Base-by-base conservation (phyloP, 2,888 invertebrate species). In the Atethmia centrago region DNA sequence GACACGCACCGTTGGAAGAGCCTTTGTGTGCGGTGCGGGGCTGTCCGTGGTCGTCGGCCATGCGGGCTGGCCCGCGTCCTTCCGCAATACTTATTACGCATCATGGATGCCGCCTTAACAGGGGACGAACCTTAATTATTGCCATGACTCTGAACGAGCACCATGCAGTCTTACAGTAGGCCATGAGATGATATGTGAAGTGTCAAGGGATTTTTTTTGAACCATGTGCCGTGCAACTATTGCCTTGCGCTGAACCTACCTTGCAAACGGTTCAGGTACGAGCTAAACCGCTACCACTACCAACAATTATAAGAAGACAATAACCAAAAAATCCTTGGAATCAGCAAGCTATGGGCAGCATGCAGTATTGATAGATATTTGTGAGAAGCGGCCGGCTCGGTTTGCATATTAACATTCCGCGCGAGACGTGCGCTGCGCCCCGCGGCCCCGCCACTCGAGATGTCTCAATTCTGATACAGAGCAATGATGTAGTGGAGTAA, bases 341-440 rank as follows among this genome's bases (percentile, higher is more conserved):
- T 78, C 82, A 61, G 40, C n/a, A 5, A 74, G 82, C 77, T 85
- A 80, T 80, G 83, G 59, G 28, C 71, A 78, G 68, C 61, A 84
- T 79, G 74, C 56, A 79, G 77, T 86, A 87, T 86, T 79, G 87
- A 82, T 83, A 82, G 79, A 51, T 64, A 64, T 78, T 73, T 78
- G 69, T 61, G 74, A 58, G 83, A 58, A 67, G 63, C 58, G 68
- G 70, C 80, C 81, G 78, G 87, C 53, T 85, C 84, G 80, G 90
- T 89, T 91, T 90, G 92, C 92, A 90, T 93, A 94, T 94, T 94
- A 94, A 94, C 90, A 94, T 94, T 93, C 94, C 88, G 83, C 80
- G 88, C 83, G 85, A 84, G 86, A 84, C 88, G 85, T 83, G 64
- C 70, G 84, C 73, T 79, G 84, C 85, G 88, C 84, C 83, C 85